Conservation (phyloP, 2,888 invertebrate species). For the Scaptomyza tumidula region DNA sequence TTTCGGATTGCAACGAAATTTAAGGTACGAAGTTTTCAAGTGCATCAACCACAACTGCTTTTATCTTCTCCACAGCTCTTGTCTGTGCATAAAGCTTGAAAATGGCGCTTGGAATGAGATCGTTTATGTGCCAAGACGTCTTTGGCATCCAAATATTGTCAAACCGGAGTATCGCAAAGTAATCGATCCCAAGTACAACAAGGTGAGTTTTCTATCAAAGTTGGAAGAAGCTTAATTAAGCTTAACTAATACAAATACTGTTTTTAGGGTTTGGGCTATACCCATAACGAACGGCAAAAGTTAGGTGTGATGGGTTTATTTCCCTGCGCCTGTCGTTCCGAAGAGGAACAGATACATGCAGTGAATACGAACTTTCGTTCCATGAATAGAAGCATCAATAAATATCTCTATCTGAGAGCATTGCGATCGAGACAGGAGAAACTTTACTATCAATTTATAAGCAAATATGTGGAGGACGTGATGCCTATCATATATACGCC, state of each 20-base stretch:
- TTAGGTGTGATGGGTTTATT: slow-evolving; percentile 96
- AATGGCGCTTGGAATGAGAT: background rate
- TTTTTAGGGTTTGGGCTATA: slow-evolving; percentile 52
- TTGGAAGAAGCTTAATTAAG: background rate
- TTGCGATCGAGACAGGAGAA: slow-evolving; percentile 94
- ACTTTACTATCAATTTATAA: slow-evolving; percentile 94
- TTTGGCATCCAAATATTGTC: slow-evolving; percentile 15
- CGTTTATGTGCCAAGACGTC: background rate
- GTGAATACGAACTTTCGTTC: slow-evolving; percentile 92
- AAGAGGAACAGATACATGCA: slow-evolving; percentile 91
- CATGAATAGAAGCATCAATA: slow-evolving; percentile 93
- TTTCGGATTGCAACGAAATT: slow-evolving; percentile 8
- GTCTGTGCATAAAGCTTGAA: background rate
- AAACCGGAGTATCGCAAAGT: slow-evolving; percentile 80
- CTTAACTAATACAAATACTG: background rate
- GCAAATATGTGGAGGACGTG: slow-evolving; percentile 92
- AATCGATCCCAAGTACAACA: slow-evolving; percentile 44
- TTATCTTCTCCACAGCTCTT: background rate
- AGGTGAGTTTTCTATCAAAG: slow-evolving; percentile 38
- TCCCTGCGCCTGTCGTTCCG: slow-evolving; percentile 93
- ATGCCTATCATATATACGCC: slow-evolving; percentile 99
- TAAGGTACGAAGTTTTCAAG: slow-evolving; percentile 7
- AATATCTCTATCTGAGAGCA: slow-evolving; percentile 95
- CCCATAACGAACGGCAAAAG: slow-evolving; percentile 94
- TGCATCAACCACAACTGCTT: rapidly evolving